Evolutionary conservation across 2,888 invertebrate species (phyloP).

Genomic region (Tinea trinotella): DNA sequence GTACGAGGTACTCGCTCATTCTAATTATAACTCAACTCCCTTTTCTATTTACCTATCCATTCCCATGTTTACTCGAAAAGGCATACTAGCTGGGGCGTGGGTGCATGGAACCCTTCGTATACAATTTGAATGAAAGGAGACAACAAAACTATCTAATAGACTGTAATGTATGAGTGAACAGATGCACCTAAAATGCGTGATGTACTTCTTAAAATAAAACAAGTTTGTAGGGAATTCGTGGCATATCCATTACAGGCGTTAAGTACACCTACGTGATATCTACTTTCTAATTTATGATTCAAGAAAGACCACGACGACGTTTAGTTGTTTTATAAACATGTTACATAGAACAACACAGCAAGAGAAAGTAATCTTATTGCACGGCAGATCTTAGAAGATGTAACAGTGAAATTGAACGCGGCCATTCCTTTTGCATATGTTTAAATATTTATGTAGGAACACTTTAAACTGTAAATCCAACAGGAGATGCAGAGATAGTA

Average conservation of each 20-base stretch:
- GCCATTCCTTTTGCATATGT: background rate
- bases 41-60: slow-evolving; percentile 54
- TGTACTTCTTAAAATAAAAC: slow-evolving; percentile 27
- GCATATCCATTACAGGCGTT: slow-evolving; percentile 47
- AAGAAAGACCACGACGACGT: slow-evolving; percentile 19
- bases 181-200: slow-evolving; percentile 7
- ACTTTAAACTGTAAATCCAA: slow-evolving; percentile 3
- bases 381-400: slow-evolving; percentile 10
- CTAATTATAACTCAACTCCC: slow-evolving; percentile 15
- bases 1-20: background rate
- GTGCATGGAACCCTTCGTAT: slow-evolving; percentile 37
- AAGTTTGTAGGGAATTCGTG: slow-evolving; percentile 43
- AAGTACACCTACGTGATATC: slow-evolving; percentile 39
- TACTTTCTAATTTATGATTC: slow-evolving; percentile 48
- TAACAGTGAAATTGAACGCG: slow-evolving; percentile 4
- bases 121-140: slow-evolving; percentile 66
- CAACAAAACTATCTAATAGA: slow-evolving; percentile 39
- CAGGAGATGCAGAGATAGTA: slow-evolving; percentile 10
- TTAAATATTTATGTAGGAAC: slow-evolving; percentile 4
- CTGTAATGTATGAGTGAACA: background rate
- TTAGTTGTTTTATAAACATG: slow-evolving; percentile 1
- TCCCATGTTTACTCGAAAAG: slow-evolving; percentile 66
- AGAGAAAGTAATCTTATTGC: slow-evolving; percentile 3
- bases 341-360: background rate
- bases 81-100: slow-evolving; percentile 52